phyloP scores from a whole-genome alignment of 92 coral and sea anemone genomes.

The Paramuricea clavata region DNA sequence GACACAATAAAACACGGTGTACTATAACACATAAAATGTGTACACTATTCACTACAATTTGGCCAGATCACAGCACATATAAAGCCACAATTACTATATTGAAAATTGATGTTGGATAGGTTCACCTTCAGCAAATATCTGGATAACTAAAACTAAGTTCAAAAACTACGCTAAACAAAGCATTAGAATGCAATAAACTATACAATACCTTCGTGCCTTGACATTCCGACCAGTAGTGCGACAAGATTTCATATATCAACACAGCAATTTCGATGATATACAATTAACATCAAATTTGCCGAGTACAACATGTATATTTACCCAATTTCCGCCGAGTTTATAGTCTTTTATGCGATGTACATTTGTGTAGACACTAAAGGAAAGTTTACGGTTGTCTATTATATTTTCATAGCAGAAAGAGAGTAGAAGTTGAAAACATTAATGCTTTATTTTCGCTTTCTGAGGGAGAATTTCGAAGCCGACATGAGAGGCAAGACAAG shows the following conservation, averaged over 20 bases:
- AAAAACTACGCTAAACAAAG: background rate
- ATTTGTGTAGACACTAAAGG: background rate
- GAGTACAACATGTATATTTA: background rate
- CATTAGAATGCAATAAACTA: conserved; percentile 17
- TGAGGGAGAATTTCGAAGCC: background rate
- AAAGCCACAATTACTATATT: conserved; percentile 19
- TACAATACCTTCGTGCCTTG: conserved; percentile 98
- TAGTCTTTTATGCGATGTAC: background rate
- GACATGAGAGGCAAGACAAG: background rate
- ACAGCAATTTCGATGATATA: background rate
- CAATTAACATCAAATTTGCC: background rate
- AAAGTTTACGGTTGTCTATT: background rate
- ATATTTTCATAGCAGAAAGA: background rate
- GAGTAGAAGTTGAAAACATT: background rate
- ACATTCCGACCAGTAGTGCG: conserved; percentile 66
- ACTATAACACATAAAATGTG: background rate
- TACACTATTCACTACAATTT: background rate
- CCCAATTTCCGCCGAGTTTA: background rate
- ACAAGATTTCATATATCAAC: background rate
- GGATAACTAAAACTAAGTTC: background rate
- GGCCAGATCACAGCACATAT: background rate
- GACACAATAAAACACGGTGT: background rate
- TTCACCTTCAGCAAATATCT: background rate
- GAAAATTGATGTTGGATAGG: background rate
- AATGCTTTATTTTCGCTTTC: background rate